Evolutionary conservation across 2,113 vertebrate species (phyloP), one percentile per base, ranked within the genome.

Genomic region (Coreoperca whiteheadi): DNA sequence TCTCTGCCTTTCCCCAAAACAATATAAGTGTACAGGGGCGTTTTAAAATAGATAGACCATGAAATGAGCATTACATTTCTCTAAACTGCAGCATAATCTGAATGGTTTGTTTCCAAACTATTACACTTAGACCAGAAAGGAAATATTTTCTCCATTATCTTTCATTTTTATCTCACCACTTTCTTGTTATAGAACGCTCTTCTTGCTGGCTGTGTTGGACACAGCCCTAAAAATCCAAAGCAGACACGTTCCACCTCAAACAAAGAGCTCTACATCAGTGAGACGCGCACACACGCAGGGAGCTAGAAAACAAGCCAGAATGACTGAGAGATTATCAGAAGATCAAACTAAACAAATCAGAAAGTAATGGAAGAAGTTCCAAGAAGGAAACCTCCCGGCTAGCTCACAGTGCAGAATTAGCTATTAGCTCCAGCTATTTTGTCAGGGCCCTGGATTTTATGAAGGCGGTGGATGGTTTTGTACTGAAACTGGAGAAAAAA

Each of bases 21-120:
- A 59, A 11, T 46, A 61, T 60, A 66, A 25, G 14, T 51, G 41
- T 1, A 25, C 9, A 65, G 39, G 60, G 51, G 11, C 15, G 41
- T 72, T 71, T 64, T 46, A 14, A 65, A 72, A 28, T 51, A 14
- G 56, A 41, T 15, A 25, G 30, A 81, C 60, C 53, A 57, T 46
- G 41, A 74, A 74, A 67, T 60, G 2, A 67, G 21, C 28, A 74
- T 64, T 41, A 41, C 1, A 60, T 72, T 66, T 57, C 20, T 57
- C 51, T 51, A 71, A 74, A 59, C 25, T 74, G 61, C 39, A 50
- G 50, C 61, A 74, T 53, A 67, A 39, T 74, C 1, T 28, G 74
- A 39, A 23, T 50, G 41, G 11, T 37, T 61, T 66, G 50, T 43
- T 64, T 60, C 69, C 59, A 80, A 61, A 80, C 48, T 21, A 56